These are phyloP conservation scores for Listronotus bonariensis DNA, from an alignment of 1,140 invertebrate genomes.

Conservation along the genomic window DNA sequence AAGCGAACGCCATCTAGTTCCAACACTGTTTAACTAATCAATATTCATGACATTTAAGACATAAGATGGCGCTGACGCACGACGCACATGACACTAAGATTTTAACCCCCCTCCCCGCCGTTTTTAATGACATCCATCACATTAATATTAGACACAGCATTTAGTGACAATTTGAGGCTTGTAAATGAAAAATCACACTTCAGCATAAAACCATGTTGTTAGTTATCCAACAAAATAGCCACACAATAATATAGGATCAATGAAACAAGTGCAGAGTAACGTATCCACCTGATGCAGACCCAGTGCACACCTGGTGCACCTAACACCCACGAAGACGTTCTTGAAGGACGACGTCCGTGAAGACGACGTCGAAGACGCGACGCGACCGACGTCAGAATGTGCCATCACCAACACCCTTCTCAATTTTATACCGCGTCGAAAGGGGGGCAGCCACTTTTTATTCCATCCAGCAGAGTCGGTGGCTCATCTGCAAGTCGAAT, in stretches of 20 bases:
- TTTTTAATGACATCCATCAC: too few species aligned
- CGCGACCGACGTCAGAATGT: conserved; percentile 54
- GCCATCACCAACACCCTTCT: conserved; percentile 53
- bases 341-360: conserved; percentile 3
- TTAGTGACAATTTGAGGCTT: too few species aligned
- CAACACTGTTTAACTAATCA: conserved; percentile 20
- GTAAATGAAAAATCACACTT: too few species aligned
- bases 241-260: background rate
- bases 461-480: conserved; percentile 54
- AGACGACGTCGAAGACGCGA: conserved; percentile 36
- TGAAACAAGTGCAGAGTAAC: background rate
- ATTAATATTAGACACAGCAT: too few species aligned
- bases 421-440: conserved; percentile 56
- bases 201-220: too few species aligned
- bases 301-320: conserved; percentile 5
- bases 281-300: conserved; percentile 28
- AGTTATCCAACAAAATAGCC: background rate
- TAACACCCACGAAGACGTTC: conserved; percentile 21
- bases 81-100: conserved; percentile 7
- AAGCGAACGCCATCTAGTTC: conserved; percentile 21
- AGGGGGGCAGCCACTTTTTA: conserved; percentile 57
- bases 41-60: conserved; percentile 32
- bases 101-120: background rate
- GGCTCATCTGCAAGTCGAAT: conserved; percentile 87
- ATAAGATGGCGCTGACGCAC: conserved; percentile 33